These are phyloP conservation scores for Quadriops clusia DNA, from an alignment of 2,888 invertebrate genomes.

Conservation along the genomic window DNA sequence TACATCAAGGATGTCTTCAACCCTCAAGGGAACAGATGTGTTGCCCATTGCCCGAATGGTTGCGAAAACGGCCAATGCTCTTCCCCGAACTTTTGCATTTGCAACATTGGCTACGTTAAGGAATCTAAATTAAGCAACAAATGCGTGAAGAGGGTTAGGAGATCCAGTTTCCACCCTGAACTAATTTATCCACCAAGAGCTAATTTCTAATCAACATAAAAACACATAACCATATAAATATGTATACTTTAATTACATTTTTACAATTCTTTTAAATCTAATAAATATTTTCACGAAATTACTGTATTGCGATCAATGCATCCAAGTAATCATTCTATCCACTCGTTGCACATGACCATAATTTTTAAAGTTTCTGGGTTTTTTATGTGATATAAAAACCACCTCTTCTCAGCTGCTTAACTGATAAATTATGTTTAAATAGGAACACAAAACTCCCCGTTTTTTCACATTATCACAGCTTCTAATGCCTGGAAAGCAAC, in stretches of 20 bases:
- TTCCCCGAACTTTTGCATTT: slow-evolving; percentile 61
- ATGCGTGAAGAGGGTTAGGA: slow-evolving; percentile 44
- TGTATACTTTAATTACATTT: background rate
- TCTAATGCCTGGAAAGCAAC: no score
- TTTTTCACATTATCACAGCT: no score
- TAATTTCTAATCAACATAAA: background rate
- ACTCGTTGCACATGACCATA: no score
- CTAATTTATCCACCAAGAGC: slow-evolving; percentile 27
- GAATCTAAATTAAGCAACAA: slow-evolving; percentile 51
- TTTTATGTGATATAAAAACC: no score
- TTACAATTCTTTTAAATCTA: background rate
- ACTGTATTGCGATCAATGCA: no score
- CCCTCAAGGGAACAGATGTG: slow-evolving; percentile 33
- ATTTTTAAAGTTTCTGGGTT: no score
- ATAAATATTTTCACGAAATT: no score
- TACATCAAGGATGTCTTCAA: slow-evolving; percentile 31
- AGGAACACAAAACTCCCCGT: no score
- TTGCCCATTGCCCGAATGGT: slow-evolving; percentile 52
- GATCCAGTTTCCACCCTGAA: slow-evolving; percentile 31
- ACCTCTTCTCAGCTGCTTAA: no score
- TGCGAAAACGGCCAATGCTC: slow-evolving; percentile 64
- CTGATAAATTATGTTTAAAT: no score
- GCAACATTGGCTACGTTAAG: slow-evolving; percentile 55
- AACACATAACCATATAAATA: background rate
- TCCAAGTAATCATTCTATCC: no score